phyloP scores from a whole-genome alignment of 2,888 invertebrate species.

The Hyles lineata region DNA sequence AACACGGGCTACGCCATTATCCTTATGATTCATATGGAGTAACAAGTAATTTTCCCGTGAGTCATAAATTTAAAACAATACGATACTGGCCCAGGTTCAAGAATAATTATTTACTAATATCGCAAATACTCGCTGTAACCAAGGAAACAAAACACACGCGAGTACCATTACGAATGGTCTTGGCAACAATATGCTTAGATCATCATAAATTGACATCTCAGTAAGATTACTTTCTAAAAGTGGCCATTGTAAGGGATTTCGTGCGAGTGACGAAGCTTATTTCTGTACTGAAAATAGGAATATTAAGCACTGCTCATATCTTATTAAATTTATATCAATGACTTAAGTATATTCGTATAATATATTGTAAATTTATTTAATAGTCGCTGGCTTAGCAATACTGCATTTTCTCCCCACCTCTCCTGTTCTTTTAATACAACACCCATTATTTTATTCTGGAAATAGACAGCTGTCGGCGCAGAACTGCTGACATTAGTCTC shows the following conservation, averaged over 20 bases:
- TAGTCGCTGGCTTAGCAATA: no score
- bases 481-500: no score
- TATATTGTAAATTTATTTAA: no score
- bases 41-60: background rate
- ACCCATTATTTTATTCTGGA: no score
- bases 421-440: no score
- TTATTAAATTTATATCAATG: no score
- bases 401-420: no score
- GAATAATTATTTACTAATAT: constrained; percentile 9
- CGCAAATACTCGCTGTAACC: background rate
- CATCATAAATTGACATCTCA: background rate
- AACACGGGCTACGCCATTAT: background rate
- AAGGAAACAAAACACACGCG: constrained; percentile 12
- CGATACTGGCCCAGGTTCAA: background rate
- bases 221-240: background rate
- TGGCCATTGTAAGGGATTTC: background rate
- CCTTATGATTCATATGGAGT: background rate
- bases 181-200: constrained; percentile 4
- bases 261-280: no score
- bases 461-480: no score
- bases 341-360: no score
- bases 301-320: no score
- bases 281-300: no score
- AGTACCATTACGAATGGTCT: background rate
- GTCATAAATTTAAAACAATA: constrained; percentile 9